Percentiles rank a stretch among this genome's conserved stretches.
These are phyloP conservation scores for Plestiodon gilberti DNA, from an alignment of 2,113 vertebrate species.

Conservation along the genomic window DNA sequence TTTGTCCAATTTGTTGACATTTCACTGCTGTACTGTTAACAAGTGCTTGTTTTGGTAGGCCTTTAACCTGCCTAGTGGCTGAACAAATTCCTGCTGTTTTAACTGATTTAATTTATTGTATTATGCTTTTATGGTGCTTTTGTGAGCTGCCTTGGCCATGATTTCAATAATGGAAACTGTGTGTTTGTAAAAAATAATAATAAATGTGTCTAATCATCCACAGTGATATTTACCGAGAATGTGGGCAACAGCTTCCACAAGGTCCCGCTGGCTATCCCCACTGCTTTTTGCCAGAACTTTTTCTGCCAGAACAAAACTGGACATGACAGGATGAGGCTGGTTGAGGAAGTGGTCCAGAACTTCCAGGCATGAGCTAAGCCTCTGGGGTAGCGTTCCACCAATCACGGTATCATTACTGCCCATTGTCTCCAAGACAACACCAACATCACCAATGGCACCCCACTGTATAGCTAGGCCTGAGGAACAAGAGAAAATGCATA, in stretches of 20 bases:
- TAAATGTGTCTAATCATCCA: not conserved
- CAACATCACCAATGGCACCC: constrained; percentile 96
- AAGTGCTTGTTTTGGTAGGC: no score
- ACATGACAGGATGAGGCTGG: constrained; percentile 85
- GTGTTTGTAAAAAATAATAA: no score
- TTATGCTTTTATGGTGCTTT: no score
- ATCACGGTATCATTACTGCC: constrained; percentile 84
- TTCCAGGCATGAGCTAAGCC: constrained; percentile 90
- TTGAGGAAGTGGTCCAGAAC: constrained; percentile 91
- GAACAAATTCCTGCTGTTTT: no score
- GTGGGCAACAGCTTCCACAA: constrained; percentile 89
- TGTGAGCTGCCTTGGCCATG: no score
- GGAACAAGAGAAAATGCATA: not conserved
- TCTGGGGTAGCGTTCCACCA: constrained; percentile 90
- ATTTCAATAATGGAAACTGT: no score
- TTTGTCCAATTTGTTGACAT: no score
- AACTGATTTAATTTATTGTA: no score
- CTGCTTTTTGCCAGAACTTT: constrained; percentile 70
- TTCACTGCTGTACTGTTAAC: no score
- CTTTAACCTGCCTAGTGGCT: no score
- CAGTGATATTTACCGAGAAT: constrained; percentile 86
- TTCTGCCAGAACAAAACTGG: constrained; percentile 94
- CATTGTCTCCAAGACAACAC: constrained; percentile 86
- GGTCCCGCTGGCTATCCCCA: constrained; percentile 72
- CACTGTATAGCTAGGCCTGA: constrained; percentile 91